Conservation (phyloP, 2,888 invertebrate genomes). For the Drosophila suboccidentalis region DNA sequence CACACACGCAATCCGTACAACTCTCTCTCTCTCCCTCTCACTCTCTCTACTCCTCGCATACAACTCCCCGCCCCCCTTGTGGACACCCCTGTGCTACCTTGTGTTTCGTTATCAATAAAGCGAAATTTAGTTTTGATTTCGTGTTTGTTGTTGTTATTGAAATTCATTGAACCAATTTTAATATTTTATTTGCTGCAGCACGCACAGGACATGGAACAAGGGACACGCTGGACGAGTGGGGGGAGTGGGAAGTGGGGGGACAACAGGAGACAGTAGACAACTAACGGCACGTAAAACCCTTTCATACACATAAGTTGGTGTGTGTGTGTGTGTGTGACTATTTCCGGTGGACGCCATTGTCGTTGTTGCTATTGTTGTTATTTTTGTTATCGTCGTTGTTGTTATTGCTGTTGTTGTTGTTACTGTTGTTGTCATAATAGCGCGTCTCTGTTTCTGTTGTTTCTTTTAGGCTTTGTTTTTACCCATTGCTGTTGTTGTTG, state of each 20-base stretch:
- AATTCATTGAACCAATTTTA: constrained; percentile 83
- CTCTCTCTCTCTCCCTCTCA: not conserved
- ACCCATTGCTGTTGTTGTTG: constrained; percentile 38
- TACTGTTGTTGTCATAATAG: constrained; percentile 64
- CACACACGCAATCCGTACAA: constrained; percentile 33
- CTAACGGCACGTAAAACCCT: constrained; percentile 79
- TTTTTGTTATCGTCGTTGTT: constrained; percentile 32
- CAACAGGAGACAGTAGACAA: constrained; percentile 34
- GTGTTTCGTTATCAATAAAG: constrained; percentile 81
- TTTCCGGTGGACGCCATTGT: constrained; percentile 81
- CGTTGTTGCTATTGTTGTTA: constrained; percentile 53
- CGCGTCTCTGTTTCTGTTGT: constrained; percentile 63
- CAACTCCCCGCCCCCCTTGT: not conserved
- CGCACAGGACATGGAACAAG: constrained; percentile 52
- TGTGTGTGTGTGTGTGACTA: constrained; percentile 65
- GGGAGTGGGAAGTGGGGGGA: not conserved
- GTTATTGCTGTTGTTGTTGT: constrained; percentile 48
- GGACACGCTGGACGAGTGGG: not conserved
- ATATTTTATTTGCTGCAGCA: constrained; percentile 80
- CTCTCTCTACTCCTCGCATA: not conserved
- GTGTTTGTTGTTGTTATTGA: constrained; percentile 82
- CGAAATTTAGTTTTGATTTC: constrained; percentile 82
- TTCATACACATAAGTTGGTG: constrained; percentile 41
- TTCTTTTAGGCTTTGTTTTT: constrained; percentile 73
- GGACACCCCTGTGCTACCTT: constrained; percentile 52